Base-by-base conservation (phyloP, 1,140 invertebrate genomes). In the Steinernema khuongi region DNA sequence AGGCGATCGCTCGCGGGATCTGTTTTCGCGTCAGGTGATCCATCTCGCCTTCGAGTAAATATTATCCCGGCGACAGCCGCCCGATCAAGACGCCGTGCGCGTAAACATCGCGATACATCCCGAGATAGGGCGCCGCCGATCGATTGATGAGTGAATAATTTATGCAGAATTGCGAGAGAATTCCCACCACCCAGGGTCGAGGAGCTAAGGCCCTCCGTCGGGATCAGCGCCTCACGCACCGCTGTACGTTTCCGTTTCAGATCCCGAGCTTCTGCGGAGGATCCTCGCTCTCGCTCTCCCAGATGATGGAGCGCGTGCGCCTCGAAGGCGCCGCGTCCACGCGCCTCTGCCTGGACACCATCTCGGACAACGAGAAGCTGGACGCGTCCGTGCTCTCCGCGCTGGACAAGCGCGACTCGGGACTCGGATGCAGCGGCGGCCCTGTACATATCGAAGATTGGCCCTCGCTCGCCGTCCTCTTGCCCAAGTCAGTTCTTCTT, bases 361-460 rank as follows among this genome's bases (percentile, higher is more conserved):
- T 74, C 1, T 36, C 31, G 32, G 68, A 74, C 50, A 60, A 22
- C 50, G 50, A 60, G 73, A 74, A 36, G 29, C 14, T 36, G 22
- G 32, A 0, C 60, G 41, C 26, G 31, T 32, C n/a, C 22, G 28
- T 30, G 32, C 71, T 69, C 18, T 50, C 43, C 31, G 28, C 33
- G 77, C 70, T 69, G 29, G 67, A 66, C 43, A 60, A 31, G 17
- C 80, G 79, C n/a, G 82, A 83, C 72, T 85, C 83, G 22, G 82
- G 82, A 19, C 70, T 83, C 7, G 82, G 83, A 18, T 81, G 81
- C 31, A 80, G 79, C 41, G 70, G 74, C 67, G 80, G 80, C 11
- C 82, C 82, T 14, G 74, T 73, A 26, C 83, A 84, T 73, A 84
- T 84, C 41, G 81, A 84, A 60, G 83, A 84, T 73, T 84, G 83